Evolutionary conservation across 2,797 vertebrate genomes (phyloP).

Genomic region (Darevskia mixta): DNA sequence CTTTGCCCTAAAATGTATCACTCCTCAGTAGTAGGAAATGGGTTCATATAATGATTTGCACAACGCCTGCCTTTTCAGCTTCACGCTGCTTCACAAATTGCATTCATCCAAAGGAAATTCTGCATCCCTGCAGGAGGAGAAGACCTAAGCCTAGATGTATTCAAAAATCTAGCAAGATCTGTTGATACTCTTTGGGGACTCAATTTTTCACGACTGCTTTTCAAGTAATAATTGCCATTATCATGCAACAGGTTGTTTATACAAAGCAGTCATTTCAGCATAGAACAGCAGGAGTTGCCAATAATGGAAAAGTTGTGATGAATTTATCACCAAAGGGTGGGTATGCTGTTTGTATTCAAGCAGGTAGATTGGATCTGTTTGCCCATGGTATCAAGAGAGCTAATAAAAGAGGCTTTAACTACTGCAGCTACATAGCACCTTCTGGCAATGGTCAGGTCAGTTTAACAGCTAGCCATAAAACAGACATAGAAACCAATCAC

Average conservation of each 20-base stretch:
- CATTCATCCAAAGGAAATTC: too few species aligned
- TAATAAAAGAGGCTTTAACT: not conserved
- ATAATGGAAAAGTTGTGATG: not conserved
- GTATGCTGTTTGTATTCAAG: not conserved
- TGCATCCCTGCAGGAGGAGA: not conserved
- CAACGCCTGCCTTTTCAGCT: not conserved
- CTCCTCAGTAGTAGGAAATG: not conserved
- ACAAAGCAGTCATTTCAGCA: not conserved
- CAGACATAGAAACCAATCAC: not conserved
- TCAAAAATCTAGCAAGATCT: not conserved
- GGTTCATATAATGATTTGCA: not conserved
- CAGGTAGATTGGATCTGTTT: not conserved
- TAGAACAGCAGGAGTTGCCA: not conserved
- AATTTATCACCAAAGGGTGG: not conserved
- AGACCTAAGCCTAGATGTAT: not conserved
- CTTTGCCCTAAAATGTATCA: constrained; percentile 2
- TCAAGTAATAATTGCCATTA: not conserved
- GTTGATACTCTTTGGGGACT: not conserved
- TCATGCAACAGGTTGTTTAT: not conserved
- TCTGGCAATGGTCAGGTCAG: not conserved
- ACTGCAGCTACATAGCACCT: not conserved
- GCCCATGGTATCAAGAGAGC: not conserved
- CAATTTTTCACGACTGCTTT: not conserved
- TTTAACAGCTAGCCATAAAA: not conserved
- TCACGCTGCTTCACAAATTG: constrained; percentile 3